Evolutionary conservation across 2,888 invertebrate species (phyloP).

Genomic region (Diaperis boleti): DNA sequence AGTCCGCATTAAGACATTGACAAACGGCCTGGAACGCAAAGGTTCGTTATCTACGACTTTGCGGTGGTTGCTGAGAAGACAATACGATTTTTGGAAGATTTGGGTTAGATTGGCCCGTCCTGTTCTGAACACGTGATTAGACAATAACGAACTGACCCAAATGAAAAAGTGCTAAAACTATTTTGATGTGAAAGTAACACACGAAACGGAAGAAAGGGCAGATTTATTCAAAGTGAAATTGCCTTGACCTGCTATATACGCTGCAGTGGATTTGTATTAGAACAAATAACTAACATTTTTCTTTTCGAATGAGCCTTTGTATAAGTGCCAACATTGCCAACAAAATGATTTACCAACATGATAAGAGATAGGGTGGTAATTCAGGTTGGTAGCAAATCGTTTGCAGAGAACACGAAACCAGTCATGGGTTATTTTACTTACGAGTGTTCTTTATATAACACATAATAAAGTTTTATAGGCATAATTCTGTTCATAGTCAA

Average conservation of each 20-base stretch:
- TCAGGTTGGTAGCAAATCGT: no score
- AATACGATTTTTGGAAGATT: not conserved
- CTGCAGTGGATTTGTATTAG: not conserved
- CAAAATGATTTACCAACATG: no score
- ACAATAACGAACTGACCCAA: not conserved
- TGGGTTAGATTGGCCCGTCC: constrained; percentile 15
- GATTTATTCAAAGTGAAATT: not conserved
- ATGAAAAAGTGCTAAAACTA: not conserved
- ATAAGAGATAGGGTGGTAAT: no score
- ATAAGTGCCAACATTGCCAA: no score
- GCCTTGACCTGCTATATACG: not conserved
- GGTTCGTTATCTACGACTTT: not conserved
- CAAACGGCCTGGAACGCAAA: not conserved
- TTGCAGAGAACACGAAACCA: no score
- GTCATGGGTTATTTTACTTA: no score
- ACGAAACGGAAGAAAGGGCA: not conserved
- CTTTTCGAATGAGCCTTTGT: no score
- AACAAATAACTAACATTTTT: no score
- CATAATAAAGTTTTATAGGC: no score
- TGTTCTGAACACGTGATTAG: constrained; percentile 12
- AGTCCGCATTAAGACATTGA: constrained; percentile 8
- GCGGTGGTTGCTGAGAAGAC: not conserved
- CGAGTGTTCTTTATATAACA: no score
- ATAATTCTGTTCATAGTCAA: no score
- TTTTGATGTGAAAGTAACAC: not conserved